Conservation (phyloP, 1,140 invertebrate genomes). For the Melitaea cinxia region DNA sequence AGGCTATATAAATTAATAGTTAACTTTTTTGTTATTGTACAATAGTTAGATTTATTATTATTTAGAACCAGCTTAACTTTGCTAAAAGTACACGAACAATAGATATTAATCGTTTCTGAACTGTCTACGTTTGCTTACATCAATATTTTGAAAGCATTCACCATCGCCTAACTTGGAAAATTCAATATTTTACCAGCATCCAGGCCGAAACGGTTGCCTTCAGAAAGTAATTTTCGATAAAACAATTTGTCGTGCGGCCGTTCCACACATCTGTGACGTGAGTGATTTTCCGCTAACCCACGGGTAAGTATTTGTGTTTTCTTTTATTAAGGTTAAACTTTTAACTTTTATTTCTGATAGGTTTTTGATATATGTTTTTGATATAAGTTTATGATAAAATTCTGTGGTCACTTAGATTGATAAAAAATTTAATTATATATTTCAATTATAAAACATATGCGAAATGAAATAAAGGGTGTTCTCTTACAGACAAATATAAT, state of each 20-base stretch:
- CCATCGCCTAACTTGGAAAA: constrained; percentile 2
- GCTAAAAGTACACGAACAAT: too few relatives aligned
- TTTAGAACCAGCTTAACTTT: too few relatives aligned
- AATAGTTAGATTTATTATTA: too few relatives aligned
- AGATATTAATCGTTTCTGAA: too few relatives aligned
- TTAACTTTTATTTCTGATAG: background rate
- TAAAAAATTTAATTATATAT: too few relatives aligned
- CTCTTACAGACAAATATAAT: too few relatives aligned
- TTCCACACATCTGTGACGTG: constrained; percentile 44
- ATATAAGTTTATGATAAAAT: background rate
- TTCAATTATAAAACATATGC: too few relatives aligned
- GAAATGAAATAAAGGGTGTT: too few relatives aligned
- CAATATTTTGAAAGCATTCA: background rate
- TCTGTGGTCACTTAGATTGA: background rate
- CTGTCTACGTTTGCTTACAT: too few relatives aligned
- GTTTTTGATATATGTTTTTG: background rate
- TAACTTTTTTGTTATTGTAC: too few relatives aligned
- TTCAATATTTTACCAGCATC: constrained; percentile 16
- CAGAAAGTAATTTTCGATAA: constrained; percentile 49
- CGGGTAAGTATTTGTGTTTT: constrained; percentile 25
- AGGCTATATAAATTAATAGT: too few relatives aligned
- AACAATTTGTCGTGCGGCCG: constrained; percentile 46
- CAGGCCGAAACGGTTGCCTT: constrained; percentile 20
- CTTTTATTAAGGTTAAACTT: constrained; percentile 30
- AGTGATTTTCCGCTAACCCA: constrained; percentile 29